These are phyloP conservation scores for Halocaridina rubra DNA, from an alignment of 2,888 invertebrate species.

Conservation along the genomic window DNA sequence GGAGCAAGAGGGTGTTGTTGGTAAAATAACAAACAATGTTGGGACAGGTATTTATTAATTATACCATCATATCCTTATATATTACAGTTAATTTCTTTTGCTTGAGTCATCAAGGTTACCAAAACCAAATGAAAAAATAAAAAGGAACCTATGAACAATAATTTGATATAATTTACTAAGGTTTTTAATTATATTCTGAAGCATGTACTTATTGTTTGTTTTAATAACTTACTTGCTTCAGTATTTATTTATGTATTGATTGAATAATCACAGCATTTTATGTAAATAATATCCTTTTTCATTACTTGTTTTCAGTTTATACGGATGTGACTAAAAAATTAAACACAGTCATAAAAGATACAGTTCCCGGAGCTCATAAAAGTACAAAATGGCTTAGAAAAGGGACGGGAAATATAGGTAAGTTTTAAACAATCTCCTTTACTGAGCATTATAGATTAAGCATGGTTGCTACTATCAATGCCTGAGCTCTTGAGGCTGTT, in stretches of 20 bases:
- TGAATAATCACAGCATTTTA: too few relatives aligned
- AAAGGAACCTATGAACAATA: neutral
- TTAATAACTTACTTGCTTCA: too few relatives aligned
- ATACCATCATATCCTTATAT: too few relatives aligned
- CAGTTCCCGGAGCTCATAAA: conserved; percentile 38
- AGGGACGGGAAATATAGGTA: conserved; percentile 32
- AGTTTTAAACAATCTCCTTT: too few relatives aligned
- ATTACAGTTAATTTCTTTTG: too few relatives aligned
- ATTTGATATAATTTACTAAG: neutral
- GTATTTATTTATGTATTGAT: too few relatives aligned
- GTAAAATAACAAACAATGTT: conserved; percentile 23
- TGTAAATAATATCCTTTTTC: too few relatives aligned
- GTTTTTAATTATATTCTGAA: neutral
- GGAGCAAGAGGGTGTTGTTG: conserved; percentile 24
- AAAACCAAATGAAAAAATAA: neutral
- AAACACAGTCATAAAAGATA: conserved; percentile 24
- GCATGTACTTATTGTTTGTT: too few relatives aligned
- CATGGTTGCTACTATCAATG: too few relatives aligned
- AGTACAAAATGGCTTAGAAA: conserved; percentile 50
- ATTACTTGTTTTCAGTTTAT: conserved; percentile 29
- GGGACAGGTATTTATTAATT: conserved; percentile 25
- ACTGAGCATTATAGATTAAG: too few relatives aligned
- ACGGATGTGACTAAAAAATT: conserved; percentile 24
- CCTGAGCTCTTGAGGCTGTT: too few relatives aligned
- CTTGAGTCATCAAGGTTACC: too few relatives aligned